These are phyloP conservation scores for Miichthys miiuy DNA, from an alignment of 2,797 vertebrate genomes.

Conservation along the genomic window DNA sequence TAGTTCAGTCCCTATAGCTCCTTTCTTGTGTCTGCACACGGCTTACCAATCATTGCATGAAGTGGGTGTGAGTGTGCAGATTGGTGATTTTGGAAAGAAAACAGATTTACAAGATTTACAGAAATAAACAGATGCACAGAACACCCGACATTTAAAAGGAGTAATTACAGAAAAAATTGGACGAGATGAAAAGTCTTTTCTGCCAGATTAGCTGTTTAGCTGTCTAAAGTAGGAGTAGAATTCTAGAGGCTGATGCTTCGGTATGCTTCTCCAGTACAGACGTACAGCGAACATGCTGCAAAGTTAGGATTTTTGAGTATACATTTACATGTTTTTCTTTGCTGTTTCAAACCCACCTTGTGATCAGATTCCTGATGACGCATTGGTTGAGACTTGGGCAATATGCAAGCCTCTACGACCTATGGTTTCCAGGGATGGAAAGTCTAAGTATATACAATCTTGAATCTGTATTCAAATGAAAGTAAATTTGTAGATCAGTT, in stretches of 20 bases:
- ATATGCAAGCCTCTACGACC: background rate
- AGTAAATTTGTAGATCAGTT: background rate
- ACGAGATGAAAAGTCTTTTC: background rate
- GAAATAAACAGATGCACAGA: background rate
- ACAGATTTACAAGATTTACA: no score
- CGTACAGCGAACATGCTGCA: background rate
- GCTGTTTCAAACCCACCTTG: background rate
- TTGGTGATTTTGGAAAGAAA: background rate
- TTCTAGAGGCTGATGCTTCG: background rate
- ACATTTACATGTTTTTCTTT: background rate
- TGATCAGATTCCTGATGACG: no score
- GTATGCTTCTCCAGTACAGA: background rate
- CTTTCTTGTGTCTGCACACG: background rate
- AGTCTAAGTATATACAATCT: background rate
- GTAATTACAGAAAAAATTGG: constrained; percentile 1
- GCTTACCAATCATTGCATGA: background rate
- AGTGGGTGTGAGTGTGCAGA: background rate
- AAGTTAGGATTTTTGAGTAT: background rate
- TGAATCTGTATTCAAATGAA: background rate
- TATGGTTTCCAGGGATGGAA: background rate
- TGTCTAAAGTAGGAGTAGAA: no score
- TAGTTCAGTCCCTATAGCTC: background rate
- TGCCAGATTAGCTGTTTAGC: background rate
- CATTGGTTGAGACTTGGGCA: background rate
- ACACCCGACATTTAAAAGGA: constrained; percentile 1